Evolutionary conservation across 2,113 vertebrate species (phyloP).

Genomic region (Numenius arquata): DNA sequence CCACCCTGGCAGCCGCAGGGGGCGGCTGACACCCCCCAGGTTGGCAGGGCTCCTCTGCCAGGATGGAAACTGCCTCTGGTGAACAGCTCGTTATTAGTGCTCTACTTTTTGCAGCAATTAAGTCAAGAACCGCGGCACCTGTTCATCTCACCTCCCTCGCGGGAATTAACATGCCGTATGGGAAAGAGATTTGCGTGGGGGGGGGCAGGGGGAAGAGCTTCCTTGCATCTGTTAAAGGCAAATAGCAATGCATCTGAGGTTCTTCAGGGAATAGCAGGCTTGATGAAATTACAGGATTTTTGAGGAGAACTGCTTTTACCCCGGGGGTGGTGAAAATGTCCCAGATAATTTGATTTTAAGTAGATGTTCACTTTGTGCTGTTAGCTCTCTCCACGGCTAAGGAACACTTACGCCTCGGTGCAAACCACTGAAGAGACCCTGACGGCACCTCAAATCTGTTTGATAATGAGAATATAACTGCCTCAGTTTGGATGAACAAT

Average conservation of each 20-base stretch:
- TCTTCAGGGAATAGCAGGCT: not conserved
- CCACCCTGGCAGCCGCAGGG: not conserved
- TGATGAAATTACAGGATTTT: constrained; percentile 28
- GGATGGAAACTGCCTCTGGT: not conserved
- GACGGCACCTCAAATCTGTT: not conserved
- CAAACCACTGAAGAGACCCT: constrained; percentile 26
- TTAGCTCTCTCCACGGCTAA: not conserved
- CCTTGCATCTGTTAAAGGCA: not conserved
- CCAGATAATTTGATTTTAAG: constrained; percentile 50
- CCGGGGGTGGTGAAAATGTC: constrained; percentile 6
- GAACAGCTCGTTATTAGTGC: constrained; percentile 45
- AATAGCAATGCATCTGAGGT: not conserved
- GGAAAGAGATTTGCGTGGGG: not conserved
- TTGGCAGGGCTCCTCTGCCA: constrained; percentile 22
- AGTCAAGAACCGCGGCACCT: constrained; percentile 38
- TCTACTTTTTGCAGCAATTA: constrained; percentile 37
- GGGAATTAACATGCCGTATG: constrained; percentile 13
- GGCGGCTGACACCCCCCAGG: not conserved
- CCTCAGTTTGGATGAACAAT: not conserved
- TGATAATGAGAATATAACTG: constrained; percentile 38
- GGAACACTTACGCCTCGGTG: not conserved
- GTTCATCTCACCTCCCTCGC: not conserved
- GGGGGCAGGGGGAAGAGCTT: not conserved
- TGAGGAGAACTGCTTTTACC: constrained; percentile 21
- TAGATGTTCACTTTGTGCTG: constrained; percentile 26